Percentiles rank a stretch among this genome's conserved stretches.
Evolutionary conservation across 2,797 vertebrate genomes (phyloP).

Genomic region (Selene dorsalis): DNA sequence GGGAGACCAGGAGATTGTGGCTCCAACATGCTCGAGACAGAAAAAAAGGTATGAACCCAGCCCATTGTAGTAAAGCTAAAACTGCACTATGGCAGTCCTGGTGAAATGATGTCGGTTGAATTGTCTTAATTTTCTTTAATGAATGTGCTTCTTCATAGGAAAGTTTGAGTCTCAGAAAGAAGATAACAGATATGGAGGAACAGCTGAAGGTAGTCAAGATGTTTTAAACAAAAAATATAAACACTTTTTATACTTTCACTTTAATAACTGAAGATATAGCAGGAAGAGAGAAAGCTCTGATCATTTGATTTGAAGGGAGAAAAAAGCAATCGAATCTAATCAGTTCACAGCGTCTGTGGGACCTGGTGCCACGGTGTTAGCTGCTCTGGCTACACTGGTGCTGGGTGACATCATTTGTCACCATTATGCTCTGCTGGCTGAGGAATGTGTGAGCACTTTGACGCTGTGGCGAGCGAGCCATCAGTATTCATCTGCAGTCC

Average conservation of each 20-base stretch:
- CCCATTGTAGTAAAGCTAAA: neutral
- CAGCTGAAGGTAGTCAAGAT: constrained; percentile 90
- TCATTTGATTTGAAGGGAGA: constrained; percentile 10
- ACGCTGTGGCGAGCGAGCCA: constrained; percentile 51
- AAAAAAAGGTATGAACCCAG: constrained; percentile 86
- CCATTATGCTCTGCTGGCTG: constrained; percentile 66
- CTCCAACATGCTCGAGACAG: constrained; percentile 88
- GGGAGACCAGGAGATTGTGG: constrained; percentile 71
- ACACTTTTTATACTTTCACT: neutral
- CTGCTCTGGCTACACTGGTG: constrained; percentile 33
- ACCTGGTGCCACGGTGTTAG: constrained; percentile 38
- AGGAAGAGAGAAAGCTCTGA: neutral
- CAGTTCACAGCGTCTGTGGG: constrained; percentile 37
- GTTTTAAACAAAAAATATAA: neutral
- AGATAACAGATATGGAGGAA: constrained; percentile 94
- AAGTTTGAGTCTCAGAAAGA: constrained; percentile 90
- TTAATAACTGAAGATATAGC: neutral
- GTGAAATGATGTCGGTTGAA: neutral
- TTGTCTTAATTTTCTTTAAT: constrained; percentile 7
- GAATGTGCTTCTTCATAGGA: constrained; percentile 80
- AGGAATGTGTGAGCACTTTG: constrained; percentile 62
- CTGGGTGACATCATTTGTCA: constrained; percentile 71
- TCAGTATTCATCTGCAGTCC: constrained; percentile 54
- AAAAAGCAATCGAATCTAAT: constrained; percentile 16
- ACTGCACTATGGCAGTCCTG: neutral